Percentiles rank a stretch among this genome's conserved stretches.
These are phyloP conservation scores for Cromileptes altivelis DNA, from an alignment of 2,113 vertebrate genomes.

Conservation along the genomic window DNA sequence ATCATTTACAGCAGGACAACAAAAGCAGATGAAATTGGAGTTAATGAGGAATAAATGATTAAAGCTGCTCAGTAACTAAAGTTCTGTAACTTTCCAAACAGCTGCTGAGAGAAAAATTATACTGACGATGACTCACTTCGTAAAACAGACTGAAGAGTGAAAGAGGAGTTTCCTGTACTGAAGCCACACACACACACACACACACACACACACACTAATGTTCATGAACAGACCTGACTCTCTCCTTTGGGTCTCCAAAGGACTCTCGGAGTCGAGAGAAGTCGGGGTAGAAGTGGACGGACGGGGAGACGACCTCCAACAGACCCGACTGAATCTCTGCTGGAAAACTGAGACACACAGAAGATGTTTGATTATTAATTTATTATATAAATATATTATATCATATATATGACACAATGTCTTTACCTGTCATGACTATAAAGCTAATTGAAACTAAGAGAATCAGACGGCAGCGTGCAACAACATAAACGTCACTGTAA, in stretches of 20 bases:
- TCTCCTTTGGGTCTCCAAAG: constrained; percentile 95
- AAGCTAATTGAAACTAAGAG: neutral
- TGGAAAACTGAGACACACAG: constrained; percentile 86
- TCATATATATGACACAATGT: neutral
- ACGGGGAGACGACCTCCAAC: constrained; percentile 94
- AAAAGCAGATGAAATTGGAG: no score
- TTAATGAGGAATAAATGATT: no score
- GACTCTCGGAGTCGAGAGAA: constrained; percentile 94
- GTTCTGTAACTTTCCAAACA: no score
- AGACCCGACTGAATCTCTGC: constrained; percentile 94
- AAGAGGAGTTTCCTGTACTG: no score
- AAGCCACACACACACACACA: constrained; percentile 1
- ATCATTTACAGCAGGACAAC: no score
- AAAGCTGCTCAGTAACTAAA: no score
- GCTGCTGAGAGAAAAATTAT: no score
- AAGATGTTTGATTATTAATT: neutral
- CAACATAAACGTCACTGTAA: no score
- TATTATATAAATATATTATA: no score
- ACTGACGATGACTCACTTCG: no score
- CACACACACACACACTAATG: neutral
- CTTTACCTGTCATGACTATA: neutral
- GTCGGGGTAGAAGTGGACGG: constrained; percentile 95
- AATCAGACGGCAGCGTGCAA: neutral
- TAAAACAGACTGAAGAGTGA: no score
- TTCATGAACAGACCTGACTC: constrained; percentile 87